Percentiles rank a stretch among this genome's conserved stretches.
Evolutionary conservation across 2,113 vertebrate genomes (phyloP).

Genomic region (Misgurnus mizolepis): DNA sequence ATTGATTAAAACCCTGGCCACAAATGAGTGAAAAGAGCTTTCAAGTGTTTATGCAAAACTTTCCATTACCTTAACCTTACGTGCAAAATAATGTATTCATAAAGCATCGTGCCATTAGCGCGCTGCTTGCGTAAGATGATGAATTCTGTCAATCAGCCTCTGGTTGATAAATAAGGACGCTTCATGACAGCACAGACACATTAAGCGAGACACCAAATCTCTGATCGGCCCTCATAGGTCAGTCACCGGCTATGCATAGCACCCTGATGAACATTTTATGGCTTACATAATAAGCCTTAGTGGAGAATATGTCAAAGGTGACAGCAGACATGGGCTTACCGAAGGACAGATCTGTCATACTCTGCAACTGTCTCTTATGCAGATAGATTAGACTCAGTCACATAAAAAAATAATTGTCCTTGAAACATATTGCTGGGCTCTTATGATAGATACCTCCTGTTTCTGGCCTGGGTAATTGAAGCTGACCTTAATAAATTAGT

Average conservation of each 20-base stretch:
- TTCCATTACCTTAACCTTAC: slow-evolving; percentile 12
- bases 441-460: slow-evolving; percentile 67
- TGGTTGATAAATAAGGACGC: not conserved
- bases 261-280: slow-evolving; percentile 51
- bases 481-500: slow-evolving; percentile 75
- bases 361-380: slow-evolving; percentile 68
- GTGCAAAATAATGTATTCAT: slow-evolving; percentile 28
- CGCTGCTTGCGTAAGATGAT: slow-evolving; percentile 20
- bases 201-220: not conserved
- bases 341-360: slow-evolving; percentile 74
- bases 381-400: slow-evolving; percentile 72
- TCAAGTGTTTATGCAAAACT: slow-evolving; percentile 29
- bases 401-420: slow-evolving; percentile 77
- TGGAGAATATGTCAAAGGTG: slow-evolving; percentile 52
- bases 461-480: slow-evolving; percentile 68
- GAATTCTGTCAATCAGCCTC: slow-evolving; percentile 11
- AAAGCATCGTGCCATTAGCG: not conserved
- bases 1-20: slow-evolving; percentile 10
- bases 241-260: slow-evolving; percentile 33
- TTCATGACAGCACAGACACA: not conserved
- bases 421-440: slow-evolving; percentile 70
- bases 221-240: not conserved
- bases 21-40: slow-evolving; percentile 15
- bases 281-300: slow-evolving; percentile 46
- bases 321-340: slow-evolving; percentile 49